Evolutionary conservation across 2,888 invertebrate genomes (phyloP), one percentile per base, ranked within the genome.

Genomic region (Ganaspis brasiliensis): DNA sequence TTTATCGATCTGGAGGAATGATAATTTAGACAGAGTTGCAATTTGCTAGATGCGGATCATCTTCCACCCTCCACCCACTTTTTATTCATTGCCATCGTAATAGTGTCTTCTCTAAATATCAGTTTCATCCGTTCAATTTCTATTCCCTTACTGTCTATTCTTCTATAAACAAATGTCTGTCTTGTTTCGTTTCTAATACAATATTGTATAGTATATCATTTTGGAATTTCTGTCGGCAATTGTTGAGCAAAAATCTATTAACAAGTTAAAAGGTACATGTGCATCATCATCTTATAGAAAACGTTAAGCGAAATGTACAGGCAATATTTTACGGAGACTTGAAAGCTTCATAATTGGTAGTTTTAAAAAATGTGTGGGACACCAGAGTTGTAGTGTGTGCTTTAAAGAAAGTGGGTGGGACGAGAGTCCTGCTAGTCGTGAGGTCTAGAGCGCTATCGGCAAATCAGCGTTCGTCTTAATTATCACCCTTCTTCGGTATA

Each of bases 381-480:
- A 67, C 24, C 45, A 40, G 21, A 52, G 40, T 16, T 19, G 37
- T 37, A 61, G 21, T 12, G 12, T 4, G 63, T 19, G 45, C 26
- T 40, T 40, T 24, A 67, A 26, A 67, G 45, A 45, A 67, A 67
- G 74, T 78, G 79, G 78, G 74, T 78, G 77, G 85, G 81, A 85
- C 84, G 84, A 84, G 82, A 82, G 83, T 84, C 82, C 85, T 83
- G 82, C 70, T 81, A 84, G 81, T 84, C 86, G 86, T 86, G 87
- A 84, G 84, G 83, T 81, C 40, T 82, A 78, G 82, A 80, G 81
- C 84, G 83, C 88, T 89, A 91, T 90, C 90, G 86, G 86, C 87
- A 83, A 87, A 91, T 91, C 91, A 89, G 88, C 89, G 90, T 91
- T 88, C 88, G 89, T 91, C 91, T 91, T 91, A 91, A 91, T 91